A percentile compares a stretch with the other conserved stretches of the same genome.
phyloP scores from a whole-genome alignment of 1,140 invertebrate species.

The Sycobia sp. region DNA sequence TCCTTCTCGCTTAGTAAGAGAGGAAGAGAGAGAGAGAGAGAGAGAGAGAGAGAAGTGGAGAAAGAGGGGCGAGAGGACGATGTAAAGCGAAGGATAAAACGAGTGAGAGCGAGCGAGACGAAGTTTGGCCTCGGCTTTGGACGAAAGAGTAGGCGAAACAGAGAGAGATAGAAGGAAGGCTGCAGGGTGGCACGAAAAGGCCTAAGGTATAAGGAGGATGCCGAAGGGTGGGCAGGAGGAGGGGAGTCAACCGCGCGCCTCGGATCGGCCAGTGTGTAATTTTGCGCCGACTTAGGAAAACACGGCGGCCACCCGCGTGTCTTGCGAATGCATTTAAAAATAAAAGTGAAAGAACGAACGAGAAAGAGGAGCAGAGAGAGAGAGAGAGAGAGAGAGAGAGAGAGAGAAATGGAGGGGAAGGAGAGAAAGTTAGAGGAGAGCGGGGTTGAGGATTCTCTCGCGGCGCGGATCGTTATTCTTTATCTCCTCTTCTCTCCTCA shows the following conservation, averaged over 20 bases:
- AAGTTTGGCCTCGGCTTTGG: slow-evolving; percentile 30
- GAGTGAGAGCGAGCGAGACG: background rate
- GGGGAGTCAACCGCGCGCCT: slow-evolving; percentile 44
- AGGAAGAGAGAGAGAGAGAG: slow-evolving; percentile 47
- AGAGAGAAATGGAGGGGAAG: background rate
- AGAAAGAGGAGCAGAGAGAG: background rate
- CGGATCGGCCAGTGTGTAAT: slow-evolving; percentile 61
- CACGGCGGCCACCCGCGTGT: slow-evolving; percentile 62
- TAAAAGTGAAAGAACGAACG: slow-evolving; percentile 45
- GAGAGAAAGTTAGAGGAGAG: slow-evolving; percentile 1
- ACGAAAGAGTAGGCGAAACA: slow-evolving; percentile 37
- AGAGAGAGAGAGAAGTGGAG: slow-evolving; percentile 25
- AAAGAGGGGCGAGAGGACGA: slow-evolving; percentile 9
- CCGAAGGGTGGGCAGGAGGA: slow-evolving; percentile 22
- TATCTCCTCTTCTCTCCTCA: slow-evolving; percentile 35
- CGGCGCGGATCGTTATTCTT: slow-evolving; percentile 37
- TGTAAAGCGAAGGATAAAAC: slow-evolving; percentile 27
- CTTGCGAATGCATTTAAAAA: slow-evolving; percentile 61
- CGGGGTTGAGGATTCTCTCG: slow-evolving; percentile 32
- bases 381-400: slow-evolving; percentile 4
- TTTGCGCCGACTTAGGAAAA: slow-evolving; percentile 64
- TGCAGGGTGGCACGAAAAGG: slow-evolving; percentile 29
- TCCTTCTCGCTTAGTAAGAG: slow-evolving; percentile 42
- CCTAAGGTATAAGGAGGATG: slow-evolving; percentile 30
- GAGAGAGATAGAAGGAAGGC: slow-evolving; percentile 23